A percentile compares a stretch with the other conserved stretches of the same genome.
Conservation (phyloP, 2,797 vertebrate genomes). For the Enoplosus armatus region DNA sequence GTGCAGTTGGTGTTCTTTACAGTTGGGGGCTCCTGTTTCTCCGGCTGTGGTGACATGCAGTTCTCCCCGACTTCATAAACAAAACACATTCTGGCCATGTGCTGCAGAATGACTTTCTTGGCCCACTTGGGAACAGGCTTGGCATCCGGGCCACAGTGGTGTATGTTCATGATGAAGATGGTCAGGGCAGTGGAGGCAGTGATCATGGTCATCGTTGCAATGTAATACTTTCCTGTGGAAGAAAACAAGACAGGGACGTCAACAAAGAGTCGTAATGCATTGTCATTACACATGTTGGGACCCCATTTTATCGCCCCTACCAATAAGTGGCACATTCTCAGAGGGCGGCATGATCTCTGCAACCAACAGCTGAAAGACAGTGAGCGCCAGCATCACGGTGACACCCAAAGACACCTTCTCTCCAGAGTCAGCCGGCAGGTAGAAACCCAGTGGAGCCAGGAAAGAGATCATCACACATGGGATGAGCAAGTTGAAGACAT, state of each 20-base stretch:
- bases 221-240: slow-evolving; percentile 93
- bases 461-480: slow-evolving; percentile 95
- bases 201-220: slow-evolving; percentile 97
- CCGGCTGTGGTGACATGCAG: slow-evolving; percentile 80
- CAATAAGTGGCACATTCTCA: slow-evolving; percentile 94
- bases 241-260: slow-evolving; percentile 15
- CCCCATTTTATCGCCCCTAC: slow-evolving; percentile 77
- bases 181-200: slow-evolving; percentile 93
- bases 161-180: slow-evolving; percentile 95
- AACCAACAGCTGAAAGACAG: slow-evolving; percentile 94
- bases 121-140: slow-evolving; percentile 92
- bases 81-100: slow-evolving; percentile 91
- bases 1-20: slow-evolving; percentile 58
- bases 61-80: slow-evolving; percentile 91
- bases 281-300: neutral
- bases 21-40: slow-evolving; percentile 50
- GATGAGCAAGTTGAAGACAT: slow-evolving; percentile 94
- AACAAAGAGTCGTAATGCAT: neutral
- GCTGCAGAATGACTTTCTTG: slow-evolving; percentile 87
- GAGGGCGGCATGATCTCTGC: slow-evolving; percentile 96
- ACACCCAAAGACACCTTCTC: slow-evolving; percentile 96
- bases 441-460: slow-evolving; percentile 93
- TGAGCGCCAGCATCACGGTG: slow-evolving; percentile 94
- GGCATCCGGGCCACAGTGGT: slow-evolving; percentile 92
- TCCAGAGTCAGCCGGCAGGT: slow-evolving; percentile 92